Base-by-base conservation (phyloP, 2,113 vertebrate species). In the Petromus typicus region DNA sequence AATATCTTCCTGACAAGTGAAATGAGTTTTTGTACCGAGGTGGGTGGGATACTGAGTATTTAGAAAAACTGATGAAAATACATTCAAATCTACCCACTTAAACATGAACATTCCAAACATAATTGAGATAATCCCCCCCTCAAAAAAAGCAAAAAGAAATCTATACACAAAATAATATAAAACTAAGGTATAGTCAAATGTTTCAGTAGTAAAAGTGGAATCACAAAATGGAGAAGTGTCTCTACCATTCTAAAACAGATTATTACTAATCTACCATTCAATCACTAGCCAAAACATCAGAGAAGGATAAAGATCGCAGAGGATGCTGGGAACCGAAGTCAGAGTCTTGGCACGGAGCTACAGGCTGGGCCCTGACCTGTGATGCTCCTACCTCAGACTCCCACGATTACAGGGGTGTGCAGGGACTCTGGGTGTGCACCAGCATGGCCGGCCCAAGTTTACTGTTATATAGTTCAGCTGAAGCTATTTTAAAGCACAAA, bases 71-170 rank as follows among this genome's bases (percentile, higher is more conserved):
- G 40, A 57, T 73, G 43, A 78, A 93, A 86, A 54, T 69, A 57
- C 25, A 84, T 18, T 7, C 25, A 78, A 16, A 73, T 83, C 32
- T 69, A 86, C 20, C 5, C 40, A 75, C 13, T 51, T 34, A 16
- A 73, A 37, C 86, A 61, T 56, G 48, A 90, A 75, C 64, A 84
- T 83, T 56, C 78, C 57, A 94, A 45, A 59, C 7, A 71, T 51
- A n/a, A 84, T 12, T 92, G 43, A 78, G 80, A 95, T 12, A 90
- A 34, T 75, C 61, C 82, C 43, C 79, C 95, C 66, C 11, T 78
- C 14, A 69, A 10, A 25, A 75, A 27, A 69, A 14, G 37, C 30
- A 76, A 79, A 82, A 93, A 56, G n/a, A 25, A 79, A 73, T 59
- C 63, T 2, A 87, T 76, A 45, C 45, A 40, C 7, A 73, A n/a